Conservation (phyloP, 1,140 invertebrate species). For the Drosophila aff. region DNA sequence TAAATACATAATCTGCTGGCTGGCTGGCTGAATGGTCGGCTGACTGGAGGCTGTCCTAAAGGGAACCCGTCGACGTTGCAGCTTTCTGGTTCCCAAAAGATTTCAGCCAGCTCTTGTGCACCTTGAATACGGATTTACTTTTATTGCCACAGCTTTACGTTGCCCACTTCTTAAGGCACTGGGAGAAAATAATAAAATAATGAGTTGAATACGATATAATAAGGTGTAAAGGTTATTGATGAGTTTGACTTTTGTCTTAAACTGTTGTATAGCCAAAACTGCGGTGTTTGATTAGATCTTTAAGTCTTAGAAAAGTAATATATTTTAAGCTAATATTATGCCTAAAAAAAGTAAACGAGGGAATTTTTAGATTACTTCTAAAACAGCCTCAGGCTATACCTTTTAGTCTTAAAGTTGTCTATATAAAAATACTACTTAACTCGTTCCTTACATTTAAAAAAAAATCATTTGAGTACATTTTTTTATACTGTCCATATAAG, state of each 20-base stretch:
- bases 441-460: too few relatives aligned
- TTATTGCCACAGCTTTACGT: slow-evolving; percentile 66
- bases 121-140: slow-evolving; percentile 80
- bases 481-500: too few relatives aligned
- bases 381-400: too few relatives aligned
- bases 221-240: too few relatives aligned
- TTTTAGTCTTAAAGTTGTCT: too few relatives aligned
- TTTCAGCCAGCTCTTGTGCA: slow-evolving; percentile 47
- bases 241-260: too few relatives aligned
- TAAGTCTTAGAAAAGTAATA: not conserved
- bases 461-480: too few relatives aligned
- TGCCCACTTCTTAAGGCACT: slow-evolving; percentile 12
- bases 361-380: too few relatives aligned
- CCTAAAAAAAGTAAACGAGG: too few relatives aligned
- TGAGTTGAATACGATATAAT: not conserved
- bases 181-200: not conserved
- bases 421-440: too few relatives aligned
- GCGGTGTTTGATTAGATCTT: too few relatives aligned
- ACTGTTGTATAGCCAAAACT: too few relatives aligned
- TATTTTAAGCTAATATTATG: not conserved
- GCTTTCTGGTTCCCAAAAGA: slow-evolving; percentile 61
- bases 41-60: slow-evolving; percentile 6
- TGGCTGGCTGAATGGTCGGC: slow-evolving; percentile 18
- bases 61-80: slow-evolving; percentile 42
- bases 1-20: slow-evolving; percentile 81